Base-by-base conservation (phyloP, 2,888 invertebrate species). In the Epistrophe eligans region DNA sequence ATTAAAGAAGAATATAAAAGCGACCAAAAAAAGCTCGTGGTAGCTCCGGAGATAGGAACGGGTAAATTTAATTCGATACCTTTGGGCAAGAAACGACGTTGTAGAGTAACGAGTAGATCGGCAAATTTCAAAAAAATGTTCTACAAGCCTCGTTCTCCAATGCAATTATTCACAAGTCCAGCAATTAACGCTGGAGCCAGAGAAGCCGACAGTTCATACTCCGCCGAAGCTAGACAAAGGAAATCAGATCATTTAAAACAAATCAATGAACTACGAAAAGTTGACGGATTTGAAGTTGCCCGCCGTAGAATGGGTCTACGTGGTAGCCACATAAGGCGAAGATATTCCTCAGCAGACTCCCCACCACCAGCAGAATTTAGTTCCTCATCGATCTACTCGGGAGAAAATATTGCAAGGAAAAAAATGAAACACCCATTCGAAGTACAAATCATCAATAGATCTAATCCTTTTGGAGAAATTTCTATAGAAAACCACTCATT, bases 381-480 rank as follows among this genome's bases (percentile, higher is more conserved):
- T 40, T 40, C 13, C 40, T 40, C 40, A 24, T 24, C 24, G 24
- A 24, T 3, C 24, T 2, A 3, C 3, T 24, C 24, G 24, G 24
- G 40, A 10, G 4, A 10, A 38, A n/a, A n/a, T 52, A 38, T 17
- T 1, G 6, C 15, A 15, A 2, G 5, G 13, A 13, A 2, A 52
- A 6, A 11, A 13, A 5, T 13, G 1, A 43, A 15, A 15, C 45
- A 3, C 15, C 55, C 28, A 48, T 35, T 66, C 4, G 38, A 45
- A 38, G 15, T 67, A 38, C 19, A 48, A 57, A 32, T 77, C 5
- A 15, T 43, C 1, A 32, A 73, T 15, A 57, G 11, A 64, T 15
- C 28, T 1, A 10, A 73, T 60, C 58, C 50, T 10, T 73, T 43
- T 35, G 24, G 50, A 13, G 9, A 6, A n/a, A 43, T 79, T 32